phyloP scores from a whole-genome alignment of 2,797 vertebrate genomes.

The Xenops minutus region DNA sequence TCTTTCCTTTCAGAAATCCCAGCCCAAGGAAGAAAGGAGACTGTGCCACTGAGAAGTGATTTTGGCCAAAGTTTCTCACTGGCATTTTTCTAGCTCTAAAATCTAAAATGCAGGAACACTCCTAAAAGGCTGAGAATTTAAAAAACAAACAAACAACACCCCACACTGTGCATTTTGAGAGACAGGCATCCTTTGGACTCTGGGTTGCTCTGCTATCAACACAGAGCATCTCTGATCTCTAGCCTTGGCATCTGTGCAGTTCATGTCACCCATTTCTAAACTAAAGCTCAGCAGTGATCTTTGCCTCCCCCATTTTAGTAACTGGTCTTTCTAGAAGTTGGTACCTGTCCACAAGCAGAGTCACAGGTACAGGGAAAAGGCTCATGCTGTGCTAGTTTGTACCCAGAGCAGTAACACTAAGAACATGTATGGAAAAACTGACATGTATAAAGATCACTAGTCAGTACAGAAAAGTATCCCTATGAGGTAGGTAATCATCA shows the following conservation, averaged over 20 bases:
- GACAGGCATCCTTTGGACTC: background rate
- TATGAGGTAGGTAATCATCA: constrained; percentile 59
- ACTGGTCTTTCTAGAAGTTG: background rate
- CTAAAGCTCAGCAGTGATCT: background rate
- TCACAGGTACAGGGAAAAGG: background rate
- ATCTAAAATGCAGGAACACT: constrained; percentile 16
- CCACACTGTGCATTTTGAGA: background rate
- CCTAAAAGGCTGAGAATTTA: constrained; percentile 12
- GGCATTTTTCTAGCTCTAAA: background rate
- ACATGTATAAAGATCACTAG: background rate
- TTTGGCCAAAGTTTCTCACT: background rate
- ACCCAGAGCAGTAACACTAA: background rate
- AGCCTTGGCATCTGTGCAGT: background rate
- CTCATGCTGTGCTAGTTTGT: background rate
- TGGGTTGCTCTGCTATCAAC: background rate
- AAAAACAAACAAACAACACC: background rate
- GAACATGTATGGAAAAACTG: background rate
- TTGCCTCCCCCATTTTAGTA: background rate
- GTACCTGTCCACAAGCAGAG: background rate
- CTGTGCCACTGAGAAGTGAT: background rate
- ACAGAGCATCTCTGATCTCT: background rate
- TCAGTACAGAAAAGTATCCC: constrained; percentile 29
- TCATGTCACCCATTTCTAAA: background rate
- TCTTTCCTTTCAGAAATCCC: constrained; percentile 12
- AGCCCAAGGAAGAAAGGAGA: background rate